Base-by-base conservation (phyloP, 2,113 vertebrate genomes). In the Toxostoma redivivum region DNA sequence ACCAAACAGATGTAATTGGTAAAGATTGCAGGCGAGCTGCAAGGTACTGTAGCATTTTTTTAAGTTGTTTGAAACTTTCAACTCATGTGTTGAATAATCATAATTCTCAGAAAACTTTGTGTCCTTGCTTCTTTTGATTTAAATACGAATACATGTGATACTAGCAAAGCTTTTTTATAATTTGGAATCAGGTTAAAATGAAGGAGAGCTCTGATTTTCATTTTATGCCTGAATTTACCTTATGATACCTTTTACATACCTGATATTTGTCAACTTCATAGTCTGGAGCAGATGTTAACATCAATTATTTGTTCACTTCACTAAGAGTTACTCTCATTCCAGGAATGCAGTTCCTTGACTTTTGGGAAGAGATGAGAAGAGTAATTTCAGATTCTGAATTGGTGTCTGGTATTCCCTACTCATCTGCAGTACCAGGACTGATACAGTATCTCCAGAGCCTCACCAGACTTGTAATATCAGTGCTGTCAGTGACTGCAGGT, bases 371-470 rank as follows among this genome's bases (percentile, higher is more conserved):
- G 35, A 73, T 98, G 23, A 90, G 96, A 45, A 62, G 77, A 16
- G 38, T 99, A 30, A 95, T 99, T 83, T 84, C 94, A 44, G 95
- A 95, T 57, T 99, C 99, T 12, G 99, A 99, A 45, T 96, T 99
- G 73, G 9, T 98, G 72, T 92, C 84, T 5, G 82, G 97, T 31
- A 61, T 96, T 66, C 89, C 77, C 18, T 92, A 56, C 66, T 95
- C 94, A 33, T 88, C 71, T 69, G 96, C 76, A 15, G 96, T 94
- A 7, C 99, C 99, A 15, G 99, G 99, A 82, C 94, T 97, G 66
- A 96, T 97, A 40, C 99, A 99, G 90, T 99, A 99, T 96, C 98
- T 99, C 35, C 98, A 98, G 93, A 99, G 99, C 96, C 95, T 99
- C 93, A 97, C 98, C 28, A 97, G 77, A n/a, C 94, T 99, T 71